Base-by-base conservation (phyloP, 35 echinoderm and acorn worm genomes). In the Strongylocentrotus purpuratus region DNA sequence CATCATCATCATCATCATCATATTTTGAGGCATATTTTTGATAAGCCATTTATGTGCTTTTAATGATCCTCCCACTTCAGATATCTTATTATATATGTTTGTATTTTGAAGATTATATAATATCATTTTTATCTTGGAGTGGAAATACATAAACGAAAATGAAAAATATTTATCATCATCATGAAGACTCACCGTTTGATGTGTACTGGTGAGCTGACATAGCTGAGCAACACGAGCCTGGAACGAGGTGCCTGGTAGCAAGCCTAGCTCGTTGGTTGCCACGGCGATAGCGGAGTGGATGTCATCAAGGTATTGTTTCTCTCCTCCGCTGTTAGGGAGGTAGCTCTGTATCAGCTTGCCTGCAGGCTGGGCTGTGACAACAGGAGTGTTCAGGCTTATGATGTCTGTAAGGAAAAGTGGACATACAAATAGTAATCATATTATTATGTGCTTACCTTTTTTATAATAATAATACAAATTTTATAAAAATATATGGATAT, bases 141-240 rank as follows among this genome's bases (percentile, higher is more conserved):
- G n/a, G n/a, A n/a, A n/a, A n/a, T n/a, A n/a, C n/a, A n/a, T 3
- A 41, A 41, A 41, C 3, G 35, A 41, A 41, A 85, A 85, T 20
- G 0, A 85, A 17, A 31, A 85, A 85, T 31, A 4, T n/a, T n/a
- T n/a, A 17, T 20, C 31, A 85, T 31, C 31, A 17, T 17, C 87
- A 88, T 10, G 31, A 18, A 46, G 18, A 95, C 96, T 95, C 95
- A 99, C 98, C 31, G 96, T 96, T 65, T 99, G 98, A 61, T 99
- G 98, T 31, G 96, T 96, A 58, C 96, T 95, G 33, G 92, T 97
- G 2, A 99, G 95, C 55, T 97, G 97, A 7, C 94, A 97, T 18
- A 99, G 89, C 94, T 99, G 98, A 41, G 98, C 94, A 25, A 99
- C 97, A 86, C 98, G 94, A 46, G 96, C 96, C 85, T 99, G 98